Percentiles rank a stretch among this genome's conserved stretches.
phyloP scores from a whole-genome alignment of 1,140 invertebrate species.

The Lethocerus indicus region DNA sequence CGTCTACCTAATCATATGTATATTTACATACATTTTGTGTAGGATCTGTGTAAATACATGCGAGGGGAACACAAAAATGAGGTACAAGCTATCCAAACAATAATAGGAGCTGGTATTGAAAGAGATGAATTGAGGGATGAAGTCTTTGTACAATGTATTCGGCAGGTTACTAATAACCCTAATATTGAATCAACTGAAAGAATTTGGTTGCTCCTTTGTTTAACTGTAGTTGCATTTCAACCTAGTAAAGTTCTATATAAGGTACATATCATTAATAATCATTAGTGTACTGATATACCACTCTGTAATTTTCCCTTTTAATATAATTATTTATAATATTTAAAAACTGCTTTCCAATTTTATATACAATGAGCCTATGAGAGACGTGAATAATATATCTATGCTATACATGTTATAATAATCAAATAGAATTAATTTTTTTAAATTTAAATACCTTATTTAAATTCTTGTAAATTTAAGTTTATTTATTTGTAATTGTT shows the following conservation, averaged over 20 bases:
- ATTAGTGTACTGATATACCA: no score
- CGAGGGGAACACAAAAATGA: slow-evolving; percentile 69
- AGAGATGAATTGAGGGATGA: slow-evolving; percentile 78
- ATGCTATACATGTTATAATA: not conserved
- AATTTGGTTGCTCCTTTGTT: slow-evolving; percentile 76
- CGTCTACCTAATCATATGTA: not conserved
- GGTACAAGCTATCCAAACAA: slow-evolving; percentile 59
- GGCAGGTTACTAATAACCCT: slow-evolving; percentile 44
- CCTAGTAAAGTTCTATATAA: slow-evolving; percentile 74
- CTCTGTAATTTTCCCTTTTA: no score
- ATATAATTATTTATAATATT: no score
- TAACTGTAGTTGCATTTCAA: slow-evolving; percentile 80
- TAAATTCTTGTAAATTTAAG: no score
- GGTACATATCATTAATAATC: slow-evolving; percentile 24
- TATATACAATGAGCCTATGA: not conserved
- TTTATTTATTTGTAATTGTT: no score
- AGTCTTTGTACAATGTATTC: slow-evolving; percentile 73
- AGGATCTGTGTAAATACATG: slow-evolving; percentile 77
- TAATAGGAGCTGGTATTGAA: slow-evolving; percentile 72
- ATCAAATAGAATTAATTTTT: not conserved
- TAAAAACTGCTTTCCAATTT: not conserved
- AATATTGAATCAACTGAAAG: slow-evolving; percentile 28
- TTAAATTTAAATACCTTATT: not conserved
- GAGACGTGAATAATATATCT: not conserved
- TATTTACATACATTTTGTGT: slow-evolving; percentile 18